Base-by-base conservation (phyloP, 37 sponge, comb jelly and placozoan species). In the Tethya wilhelma region DNA sequence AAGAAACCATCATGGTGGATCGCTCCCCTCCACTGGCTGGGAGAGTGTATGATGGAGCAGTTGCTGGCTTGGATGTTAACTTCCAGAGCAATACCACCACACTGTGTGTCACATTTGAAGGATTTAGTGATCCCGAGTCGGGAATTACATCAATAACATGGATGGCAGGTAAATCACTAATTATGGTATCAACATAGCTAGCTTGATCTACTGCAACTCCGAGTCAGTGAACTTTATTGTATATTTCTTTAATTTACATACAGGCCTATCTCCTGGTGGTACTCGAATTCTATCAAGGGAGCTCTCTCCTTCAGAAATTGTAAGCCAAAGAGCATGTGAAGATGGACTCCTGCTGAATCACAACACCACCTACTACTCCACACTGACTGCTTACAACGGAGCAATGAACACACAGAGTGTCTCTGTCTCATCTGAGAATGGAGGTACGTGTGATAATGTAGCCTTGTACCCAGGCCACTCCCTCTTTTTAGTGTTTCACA, bases 361-460 rank as follows among this genome's bases (percentile, higher is more conserved):
- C 38, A 82, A 82, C n/a, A 46, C 71, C 38, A 79, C 79, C 20
- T 95, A 95, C 79, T 91, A 91, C 49, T 91, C 92, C 31, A 86
- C 87, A n/a, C 34, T 95, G 0, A 33, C 40, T n/a, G 86, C 65
- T 11, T 29, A 22, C 80, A 95, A 95, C 74, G 84, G 78, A 22
- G 90, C 80, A 1, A 59, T 75, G 31, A 67, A 43, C n/a, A 56
- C 38, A 41, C 56, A 73, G 76, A 69, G 25, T 69, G 63, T 31
- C 30, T 59, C 71, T n/a, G 76, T 75, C 26, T 30, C 77, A 70
- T 85, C 92, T 14, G 65, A n/a, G n/a, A 14, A 84, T 78, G 92
- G 89, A 88, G 89, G 91, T 91, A 22, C 75, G 85, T 57, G 59
- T 58, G 9, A 7, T 58, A 28, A 2, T n/a, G n/a, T n/a, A n/a